These are phyloP conservation scores for Eutrigla gurnardus DNA, from an alignment of 2,797 vertebrate genomes.

Conservation along the genomic window DNA sequence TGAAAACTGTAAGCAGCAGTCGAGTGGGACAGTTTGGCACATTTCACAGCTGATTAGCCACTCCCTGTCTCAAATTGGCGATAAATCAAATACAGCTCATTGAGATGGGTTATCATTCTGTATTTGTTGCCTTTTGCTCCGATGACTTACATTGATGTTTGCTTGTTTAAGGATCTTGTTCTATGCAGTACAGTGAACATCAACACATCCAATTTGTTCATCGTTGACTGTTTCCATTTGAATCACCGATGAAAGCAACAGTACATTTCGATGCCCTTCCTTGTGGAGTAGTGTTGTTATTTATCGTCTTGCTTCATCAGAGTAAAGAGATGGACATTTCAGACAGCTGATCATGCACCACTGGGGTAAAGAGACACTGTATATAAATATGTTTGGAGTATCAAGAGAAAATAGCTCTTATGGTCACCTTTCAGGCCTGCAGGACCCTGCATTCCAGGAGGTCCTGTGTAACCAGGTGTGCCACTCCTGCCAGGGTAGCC, in stretches of 20 bases:
- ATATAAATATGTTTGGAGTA: background rate
- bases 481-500: constrained; percentile 84
- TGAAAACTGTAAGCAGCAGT: constrained; percentile 20
- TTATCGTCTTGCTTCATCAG: constrained; percentile 50
- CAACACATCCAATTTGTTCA: constrained; percentile 58
- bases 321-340: background rate
- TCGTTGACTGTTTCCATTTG: constrained; percentile 65
- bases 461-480: constrained; percentile 81
- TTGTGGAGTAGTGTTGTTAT: constrained; percentile 31
- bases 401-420: background rate
- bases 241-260: constrained; percentile 58
- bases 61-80: constrained; percentile 41
- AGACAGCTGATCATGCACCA: background rate
- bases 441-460: constrained; percentile 79
- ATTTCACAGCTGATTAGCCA: constrained; percentile 64
- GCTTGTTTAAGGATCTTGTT: constrained; percentile 66
- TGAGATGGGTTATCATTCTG: constrained; percentile 39
- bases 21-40: constrained; percentile 49
- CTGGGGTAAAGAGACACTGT: background rate
- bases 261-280: constrained; percentile 38
- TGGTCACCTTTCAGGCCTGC: constrained; percentile 83
- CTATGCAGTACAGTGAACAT: constrained; percentile 64
- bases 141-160: constrained; percentile 61
- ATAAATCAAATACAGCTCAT: constrained; percentile 61
- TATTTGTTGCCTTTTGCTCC: constrained; percentile 65